A percentile compares a stretch with the other conserved stretches of the same genome.
These are phyloP conservation scores for Cranoglanis bouderius DNA, from an alignment of 2,113 vertebrate genomes.

Conservation along the genomic window DNA sequence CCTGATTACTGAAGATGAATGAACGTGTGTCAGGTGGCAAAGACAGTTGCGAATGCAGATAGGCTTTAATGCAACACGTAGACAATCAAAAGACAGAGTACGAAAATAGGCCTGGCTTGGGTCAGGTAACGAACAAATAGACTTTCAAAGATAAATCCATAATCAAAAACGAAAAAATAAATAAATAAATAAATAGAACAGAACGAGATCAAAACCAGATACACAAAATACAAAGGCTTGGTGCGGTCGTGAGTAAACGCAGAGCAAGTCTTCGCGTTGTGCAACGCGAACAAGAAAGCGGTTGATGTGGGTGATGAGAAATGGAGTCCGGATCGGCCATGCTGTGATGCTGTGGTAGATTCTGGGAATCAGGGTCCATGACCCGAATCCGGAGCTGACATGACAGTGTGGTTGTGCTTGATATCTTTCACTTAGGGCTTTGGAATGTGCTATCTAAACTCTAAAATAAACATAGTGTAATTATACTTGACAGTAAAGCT, in stretches of 20 bases:
- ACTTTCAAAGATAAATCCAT: background rate
- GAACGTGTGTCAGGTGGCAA: background rate
- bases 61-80: background rate
- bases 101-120: no score
- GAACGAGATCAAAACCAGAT: background rate
- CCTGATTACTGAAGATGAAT: background rate
- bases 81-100: background rate
- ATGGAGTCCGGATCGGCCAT: background rate
- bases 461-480: background rate
- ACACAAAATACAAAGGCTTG: background rate
- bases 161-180: background rate
- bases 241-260: background rate
- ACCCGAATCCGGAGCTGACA: background rate
- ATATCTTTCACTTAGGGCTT: background rate
- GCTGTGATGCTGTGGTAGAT: background rate
- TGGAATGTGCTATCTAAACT: conserved; percentile 8
- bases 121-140: background rate
- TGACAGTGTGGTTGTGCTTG: background rate
- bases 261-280: background rate
- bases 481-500: background rate
- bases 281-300: background rate
- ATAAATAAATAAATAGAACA: background rate
- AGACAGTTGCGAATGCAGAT: background rate
- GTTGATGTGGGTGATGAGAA: background rate
- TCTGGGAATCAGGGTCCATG: background rate